These are phyloP conservation scores for Spilosoma lubricipeda DNA, from an alignment of 2,888 invertebrate species.

Conservation along the genomic window DNA sequence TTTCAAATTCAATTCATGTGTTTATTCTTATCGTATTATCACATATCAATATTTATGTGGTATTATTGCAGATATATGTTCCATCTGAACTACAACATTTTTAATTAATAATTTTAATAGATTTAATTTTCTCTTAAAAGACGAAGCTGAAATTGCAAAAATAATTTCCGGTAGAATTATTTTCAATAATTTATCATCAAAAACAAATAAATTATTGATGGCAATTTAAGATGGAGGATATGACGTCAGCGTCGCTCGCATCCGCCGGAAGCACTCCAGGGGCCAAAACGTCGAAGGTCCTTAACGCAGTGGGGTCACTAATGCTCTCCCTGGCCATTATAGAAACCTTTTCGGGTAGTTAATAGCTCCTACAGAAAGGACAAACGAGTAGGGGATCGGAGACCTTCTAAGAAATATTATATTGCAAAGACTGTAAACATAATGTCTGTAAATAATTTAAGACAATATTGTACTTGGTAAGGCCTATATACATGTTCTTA, in stretches of 20 bases:
- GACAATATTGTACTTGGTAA: not conserved
- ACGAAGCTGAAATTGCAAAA: not conserved
- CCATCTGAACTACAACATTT: not conserved
- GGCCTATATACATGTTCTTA: too few species aligned
- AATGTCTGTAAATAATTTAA: not conserved
- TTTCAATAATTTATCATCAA: constrained; percentile 30
- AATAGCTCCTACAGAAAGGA: constrained; percentile 68
- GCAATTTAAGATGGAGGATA: constrained; percentile 62
- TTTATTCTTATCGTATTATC: too few species aligned
- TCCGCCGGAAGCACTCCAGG: constrained; percentile 66
- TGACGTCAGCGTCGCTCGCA: constrained; percentile 59
- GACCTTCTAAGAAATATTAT: constrained; percentile 42
- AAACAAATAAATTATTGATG: constrained; percentile 58
- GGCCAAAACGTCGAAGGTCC: constrained; percentile 65
- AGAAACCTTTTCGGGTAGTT: constrained; percentile 72
- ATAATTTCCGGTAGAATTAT: constrained; percentile 5
- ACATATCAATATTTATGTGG: too few species aligned
- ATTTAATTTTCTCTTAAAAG: not conserved
- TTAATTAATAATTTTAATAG: not conserved
- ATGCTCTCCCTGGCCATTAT: constrained; percentile 74
- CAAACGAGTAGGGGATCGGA: constrained; percentile 43
- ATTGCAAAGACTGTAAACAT: constrained; percentile 19
- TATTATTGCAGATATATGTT: not conserved
- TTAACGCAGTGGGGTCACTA: constrained; percentile 75
- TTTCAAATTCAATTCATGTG: too few species aligned